phyloP scores from a whole-genome alignment of 2,888 invertebrate genomes.

The Andrena camellia region DNA sequence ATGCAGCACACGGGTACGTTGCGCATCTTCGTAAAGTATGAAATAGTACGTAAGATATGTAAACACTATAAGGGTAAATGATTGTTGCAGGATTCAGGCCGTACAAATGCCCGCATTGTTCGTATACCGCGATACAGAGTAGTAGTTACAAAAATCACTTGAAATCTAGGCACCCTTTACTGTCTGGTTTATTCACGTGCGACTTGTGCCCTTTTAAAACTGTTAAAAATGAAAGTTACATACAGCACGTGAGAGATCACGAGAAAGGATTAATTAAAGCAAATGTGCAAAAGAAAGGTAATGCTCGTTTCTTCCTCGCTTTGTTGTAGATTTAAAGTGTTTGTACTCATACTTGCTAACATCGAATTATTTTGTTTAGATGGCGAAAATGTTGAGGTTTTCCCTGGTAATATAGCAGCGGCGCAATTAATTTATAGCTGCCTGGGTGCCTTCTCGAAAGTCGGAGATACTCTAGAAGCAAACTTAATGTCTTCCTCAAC shows the following conservation, averaged over 20 bases:
- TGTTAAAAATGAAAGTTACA: conserved; percentile 87
- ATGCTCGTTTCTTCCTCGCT: background rate
- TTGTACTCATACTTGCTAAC: conserved; percentile 3
- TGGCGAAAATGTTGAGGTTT: conserved; percentile 81
- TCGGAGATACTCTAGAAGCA: conserved; percentile 81
- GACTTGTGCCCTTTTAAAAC: conserved; percentile 87
- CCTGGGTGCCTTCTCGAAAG: conserved; percentile 82
- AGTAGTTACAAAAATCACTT: conserved; percentile 89
- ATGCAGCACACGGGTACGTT: conserved; percentile 87
- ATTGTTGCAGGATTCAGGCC: conserved; percentile 85
- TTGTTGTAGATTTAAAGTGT: background rate
- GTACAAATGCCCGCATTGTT: conserved; percentile 89
- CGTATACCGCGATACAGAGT: conserved; percentile 90
- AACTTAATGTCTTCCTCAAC: conserved; percentile 84
- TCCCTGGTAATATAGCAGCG: conserved; percentile 84
- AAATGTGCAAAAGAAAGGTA: conserved; percentile 76
- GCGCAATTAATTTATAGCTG: conserved; percentile 84
- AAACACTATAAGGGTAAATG: conserved; percentile 1
- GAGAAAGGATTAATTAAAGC: conserved; percentile 85
- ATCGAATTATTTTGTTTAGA: conserved; percentile 53
- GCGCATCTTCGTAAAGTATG: background rate
- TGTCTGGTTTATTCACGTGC: conserved; percentile 86
- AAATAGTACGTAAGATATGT: background rate
- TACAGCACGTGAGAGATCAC: conserved; percentile 87
- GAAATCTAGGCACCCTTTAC: conserved; percentile 86